These are phyloP conservation scores for Callorhinus ursinus DNA, from an alignment of 2,113 vertebrate species.

Conservation along the genomic window DNA sequence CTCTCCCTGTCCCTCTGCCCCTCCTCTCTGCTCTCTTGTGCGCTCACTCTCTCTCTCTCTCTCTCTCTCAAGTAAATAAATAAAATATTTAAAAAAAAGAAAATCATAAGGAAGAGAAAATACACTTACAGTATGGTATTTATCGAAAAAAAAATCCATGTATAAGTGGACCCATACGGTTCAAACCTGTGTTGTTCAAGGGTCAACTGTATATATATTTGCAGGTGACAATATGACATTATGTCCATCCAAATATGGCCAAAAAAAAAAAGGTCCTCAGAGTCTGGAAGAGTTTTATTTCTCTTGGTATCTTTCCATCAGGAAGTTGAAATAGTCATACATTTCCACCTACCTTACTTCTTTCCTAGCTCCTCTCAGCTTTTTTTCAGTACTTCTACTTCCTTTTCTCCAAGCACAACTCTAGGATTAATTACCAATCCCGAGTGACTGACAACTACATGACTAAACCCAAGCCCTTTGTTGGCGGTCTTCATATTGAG, in stretches of 20 bases:
- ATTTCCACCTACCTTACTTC: conserved; percentile 62
- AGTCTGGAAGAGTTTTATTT: conserved; percentile 40
- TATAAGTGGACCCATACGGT: neutral
- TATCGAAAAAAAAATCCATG: neutral
- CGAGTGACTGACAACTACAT: neutral
- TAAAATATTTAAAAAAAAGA: neutral
- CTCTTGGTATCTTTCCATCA: conserved; percentile 74
- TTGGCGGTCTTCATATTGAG: neutral
- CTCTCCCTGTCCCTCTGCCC: too few species aligned
- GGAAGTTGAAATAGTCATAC: conserved; percentile 75
- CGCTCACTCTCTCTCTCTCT: too few species aligned
- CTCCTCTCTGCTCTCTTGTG: too few species aligned
- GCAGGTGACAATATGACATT: neutral
- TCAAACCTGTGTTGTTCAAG: neutral
- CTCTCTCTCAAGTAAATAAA: too few species aligned
- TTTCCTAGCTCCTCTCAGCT: neutral
- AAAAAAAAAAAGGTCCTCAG: neutral
- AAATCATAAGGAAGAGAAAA: neutral
- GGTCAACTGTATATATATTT: neutral
- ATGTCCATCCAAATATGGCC: neutral
- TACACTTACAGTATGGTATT: neutral
- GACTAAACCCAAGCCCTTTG: conserved; percentile 13
- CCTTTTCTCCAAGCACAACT: conserved; percentile 44
- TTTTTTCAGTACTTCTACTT: neutral
- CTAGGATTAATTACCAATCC: conserved; percentile 11